phyloP scores from a whole-genome alignment of 2,113 vertebrate species.

The Lasiurus borealis region DNA sequence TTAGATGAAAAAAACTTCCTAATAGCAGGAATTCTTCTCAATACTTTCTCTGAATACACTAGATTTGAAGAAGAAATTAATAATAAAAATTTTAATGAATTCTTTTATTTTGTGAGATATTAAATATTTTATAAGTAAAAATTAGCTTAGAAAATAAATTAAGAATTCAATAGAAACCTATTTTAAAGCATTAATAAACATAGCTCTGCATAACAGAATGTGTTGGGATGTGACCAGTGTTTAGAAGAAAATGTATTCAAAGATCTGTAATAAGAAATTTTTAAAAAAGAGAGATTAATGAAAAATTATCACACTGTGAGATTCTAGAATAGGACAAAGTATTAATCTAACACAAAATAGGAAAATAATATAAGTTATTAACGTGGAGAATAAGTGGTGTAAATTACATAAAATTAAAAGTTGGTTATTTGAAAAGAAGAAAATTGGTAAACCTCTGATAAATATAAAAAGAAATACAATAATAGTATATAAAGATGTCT shows the following conservation, averaged over 20 bases:
- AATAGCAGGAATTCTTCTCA: constrained; percentile 1
- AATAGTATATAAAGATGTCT: background rate
- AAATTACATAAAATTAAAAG: constrained; percentile 45
- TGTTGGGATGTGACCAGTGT: constrained; percentile 42
- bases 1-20: background rate
- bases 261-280: constrained; percentile 66
- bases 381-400: constrained; percentile 4
- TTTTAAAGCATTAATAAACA: constrained; percentile 65
- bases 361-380: constrained; percentile 42
- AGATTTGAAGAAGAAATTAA: constrained; percentile 54
- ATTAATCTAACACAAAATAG: constrained; percentile 44
- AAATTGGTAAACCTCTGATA: background rate
- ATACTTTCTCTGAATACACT: background rate
- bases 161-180: constrained; percentile 63
- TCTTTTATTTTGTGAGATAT: constrained; percentile 56
- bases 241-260: constrained; percentile 78
- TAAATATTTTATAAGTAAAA: constrained; percentile 65
- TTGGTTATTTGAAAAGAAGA: background rate
- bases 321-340: constrained; percentile 39
- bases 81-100: constrained; percentile 54
- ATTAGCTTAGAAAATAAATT: constrained; percentile 68
- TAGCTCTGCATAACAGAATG: constrained; percentile 47
- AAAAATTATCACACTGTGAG: constrained; percentile 44
- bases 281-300: constrained; percentile 47
- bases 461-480: background rate